Evolutionary conservation across 2,113 vertebrate species (phyloP).

Genomic region (Conger conger): DNA sequence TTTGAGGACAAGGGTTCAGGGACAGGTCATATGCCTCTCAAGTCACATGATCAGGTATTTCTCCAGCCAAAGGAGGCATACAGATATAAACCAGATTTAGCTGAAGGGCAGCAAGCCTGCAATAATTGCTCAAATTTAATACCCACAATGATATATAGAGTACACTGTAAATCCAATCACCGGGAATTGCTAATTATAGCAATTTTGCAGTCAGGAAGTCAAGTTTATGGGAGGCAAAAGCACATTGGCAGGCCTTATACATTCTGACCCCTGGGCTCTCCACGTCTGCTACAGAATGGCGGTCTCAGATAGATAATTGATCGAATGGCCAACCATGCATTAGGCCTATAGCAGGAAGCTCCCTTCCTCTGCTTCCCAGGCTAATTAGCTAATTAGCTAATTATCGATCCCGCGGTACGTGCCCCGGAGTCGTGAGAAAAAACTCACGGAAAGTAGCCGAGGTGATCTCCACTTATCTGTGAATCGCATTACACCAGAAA

Average conservation of each 20-base stretch:
- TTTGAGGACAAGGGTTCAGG: no score
- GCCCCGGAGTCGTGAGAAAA: neutral
- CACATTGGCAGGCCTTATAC: no score
- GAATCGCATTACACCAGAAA: neutral
- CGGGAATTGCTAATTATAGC: no score
- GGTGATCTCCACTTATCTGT: neutral
- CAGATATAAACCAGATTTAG: neutral
- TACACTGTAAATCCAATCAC: no score
- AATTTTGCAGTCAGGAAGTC: no score
- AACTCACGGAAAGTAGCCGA: neutral
- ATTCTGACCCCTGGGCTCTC: no score
- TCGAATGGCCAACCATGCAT: neutral
- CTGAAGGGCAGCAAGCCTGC: neutral
- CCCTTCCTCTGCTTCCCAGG: neutral
- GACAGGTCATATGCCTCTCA: no score
- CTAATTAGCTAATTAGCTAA: neutral
- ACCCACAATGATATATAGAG: no score
- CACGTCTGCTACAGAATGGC: no score
- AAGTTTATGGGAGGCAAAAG: no score
- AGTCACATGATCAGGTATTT: no score
- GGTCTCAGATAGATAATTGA: neutral
- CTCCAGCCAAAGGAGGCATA: no score
- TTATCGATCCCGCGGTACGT: neutral
- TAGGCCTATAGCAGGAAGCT: neutral
- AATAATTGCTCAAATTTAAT: neutral